Base-by-base conservation (phyloP, 2,113 vertebrate species). In the Macrotis lagotis region DNA sequence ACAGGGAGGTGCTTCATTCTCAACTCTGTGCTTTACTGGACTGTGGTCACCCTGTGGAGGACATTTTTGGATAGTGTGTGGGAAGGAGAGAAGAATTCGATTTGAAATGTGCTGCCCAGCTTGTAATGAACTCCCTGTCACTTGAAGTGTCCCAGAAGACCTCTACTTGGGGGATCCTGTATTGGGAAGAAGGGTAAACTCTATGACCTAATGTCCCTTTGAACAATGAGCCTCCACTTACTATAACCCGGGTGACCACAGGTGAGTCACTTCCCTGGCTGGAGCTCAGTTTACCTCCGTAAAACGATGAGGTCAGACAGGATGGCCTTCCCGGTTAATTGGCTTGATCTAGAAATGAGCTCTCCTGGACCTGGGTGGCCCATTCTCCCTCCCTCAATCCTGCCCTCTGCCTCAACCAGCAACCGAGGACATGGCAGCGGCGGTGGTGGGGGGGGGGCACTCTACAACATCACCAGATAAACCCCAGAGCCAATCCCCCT, bases 401-500 rank as follows among this genome's bases (percentile, higher is more conserved):
- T 3, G 12, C 14, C 55, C 55, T 66, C 53, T 37, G 11, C 12
- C 55, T 37, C 55, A 37, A 31, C 55, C 31, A 31, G 55, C 14
- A 37, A 66, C 55, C 31, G 28, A 66, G 55, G 31, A 37, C 55
- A 12, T 2, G n/a, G n/a, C n/a, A n/a, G n/a, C n/a, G n/a, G n/a
- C n/a, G n/a, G n/a, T n/a, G n/a, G n/a, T n/a, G 28, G 28, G 55
- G 28, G 26, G 31, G 31, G 31, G 28, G 90, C 92, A 53, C 89
- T n/a, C 55, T 66, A 47, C 96, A 96, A 96, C 96, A 98, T 98
- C 98, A 97, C 52, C 31, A 28, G 55, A 59, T 14, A 59, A 31
- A 14, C 11, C 31, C 55, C 55, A 59, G 28, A 91, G 96, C 95
- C 98, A 97, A 98, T 98, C 98, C 98, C 98, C 97, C 98, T 97